These are phyloP conservation scores for Drosophila carrolli DNA, from an alignment of 1,140 invertebrate species.

Conservation along the genomic window DNA sequence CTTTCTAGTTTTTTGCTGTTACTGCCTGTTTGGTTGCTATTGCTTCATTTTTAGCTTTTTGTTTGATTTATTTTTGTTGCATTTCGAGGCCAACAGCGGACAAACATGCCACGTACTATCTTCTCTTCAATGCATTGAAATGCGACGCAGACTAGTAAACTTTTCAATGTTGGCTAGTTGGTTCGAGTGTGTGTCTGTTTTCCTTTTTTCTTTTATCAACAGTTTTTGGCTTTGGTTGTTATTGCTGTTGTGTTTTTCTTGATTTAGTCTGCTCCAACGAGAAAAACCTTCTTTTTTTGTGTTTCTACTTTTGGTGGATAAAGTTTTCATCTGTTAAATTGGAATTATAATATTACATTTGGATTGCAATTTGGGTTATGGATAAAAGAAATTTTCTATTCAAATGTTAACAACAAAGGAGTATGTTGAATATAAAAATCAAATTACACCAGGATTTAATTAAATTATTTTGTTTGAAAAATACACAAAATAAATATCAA, in stretches of 20 bases:
- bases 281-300: neutral
- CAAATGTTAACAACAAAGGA: too few species aligned
- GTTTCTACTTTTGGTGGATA: neutral
- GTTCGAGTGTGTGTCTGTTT: neutral
- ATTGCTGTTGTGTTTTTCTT: conserved; percentile 6
- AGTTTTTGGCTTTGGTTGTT: conserved; percentile 10
- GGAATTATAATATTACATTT: conserved; percentile 9
- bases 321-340: conserved; percentile 7
- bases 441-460: too few species aligned
- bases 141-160: conserved; percentile 4
- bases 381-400: neutral
- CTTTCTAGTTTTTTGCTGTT: neutral
- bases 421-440: too few species aligned
- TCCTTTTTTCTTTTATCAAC: conserved; percentile 3
- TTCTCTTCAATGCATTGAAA: conserved; percentile 9
- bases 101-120: conserved; percentile 16
- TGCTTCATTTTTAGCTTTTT: neutral
- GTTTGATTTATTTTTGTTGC: conserved; percentile 33
- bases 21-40: neutral
- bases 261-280: neutral
- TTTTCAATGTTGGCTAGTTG: conserved; percentile 1
- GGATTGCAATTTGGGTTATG: neutral
- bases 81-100: conserved; percentile 17
- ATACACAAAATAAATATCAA: too few species aligned
- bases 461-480: too few species aligned